phyloP scores from a whole-genome alignment of 2,888 invertebrate species.

The Xylota sylvarum region DNA sequence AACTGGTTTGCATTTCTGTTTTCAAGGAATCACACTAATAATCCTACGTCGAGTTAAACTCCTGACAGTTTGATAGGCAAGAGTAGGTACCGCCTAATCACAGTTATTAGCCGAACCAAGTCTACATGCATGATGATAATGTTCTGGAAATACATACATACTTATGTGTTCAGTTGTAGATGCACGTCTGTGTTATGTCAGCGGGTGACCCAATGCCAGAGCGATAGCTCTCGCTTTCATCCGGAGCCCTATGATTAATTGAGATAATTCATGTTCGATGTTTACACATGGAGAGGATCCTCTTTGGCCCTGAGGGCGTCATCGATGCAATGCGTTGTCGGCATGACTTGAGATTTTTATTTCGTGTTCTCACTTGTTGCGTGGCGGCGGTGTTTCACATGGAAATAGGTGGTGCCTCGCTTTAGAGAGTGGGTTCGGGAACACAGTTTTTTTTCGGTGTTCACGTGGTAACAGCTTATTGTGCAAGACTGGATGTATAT shows the following conservation, averaged over 20 bases:
- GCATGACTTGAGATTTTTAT: conserved; percentile 48
- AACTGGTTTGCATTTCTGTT: conserved; percentile 31
- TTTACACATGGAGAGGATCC: conserved; percentile 54
- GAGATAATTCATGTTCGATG: conserved; percentile 65
- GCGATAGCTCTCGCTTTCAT: conserved; percentile 61
- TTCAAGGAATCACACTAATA: conserved; percentile 38
- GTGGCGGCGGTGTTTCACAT: conserved; percentile 33
- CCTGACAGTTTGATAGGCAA: conserved; percentile 58
- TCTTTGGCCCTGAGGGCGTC: conserved; percentile 42
- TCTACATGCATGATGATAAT: conserved; percentile 44
- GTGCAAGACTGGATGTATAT: not conserved
- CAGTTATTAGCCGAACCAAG: conserved; percentile 64
- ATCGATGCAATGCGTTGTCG: conserved; percentile 41
- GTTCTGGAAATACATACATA: too few relatives aligned
- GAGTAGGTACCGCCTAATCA: conserved; percentile 59
- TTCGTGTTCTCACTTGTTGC: conserved; percentile 44
- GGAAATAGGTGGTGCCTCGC: conserved; percentile 21
- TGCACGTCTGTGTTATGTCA: conserved; percentile 42
- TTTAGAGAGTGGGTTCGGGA: conserved; percentile 9
- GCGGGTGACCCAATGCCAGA: conserved; percentile 61
- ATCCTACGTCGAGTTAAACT: conserved; percentile 41
- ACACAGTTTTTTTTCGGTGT: not conserved
- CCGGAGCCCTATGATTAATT: conserved; percentile 64
- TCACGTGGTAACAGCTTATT: not conserved
- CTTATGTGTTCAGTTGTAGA: not conserved